phyloP scores from a whole-genome alignment of 2,888 invertebrate species.

The Campoplex capitator region DNA sequence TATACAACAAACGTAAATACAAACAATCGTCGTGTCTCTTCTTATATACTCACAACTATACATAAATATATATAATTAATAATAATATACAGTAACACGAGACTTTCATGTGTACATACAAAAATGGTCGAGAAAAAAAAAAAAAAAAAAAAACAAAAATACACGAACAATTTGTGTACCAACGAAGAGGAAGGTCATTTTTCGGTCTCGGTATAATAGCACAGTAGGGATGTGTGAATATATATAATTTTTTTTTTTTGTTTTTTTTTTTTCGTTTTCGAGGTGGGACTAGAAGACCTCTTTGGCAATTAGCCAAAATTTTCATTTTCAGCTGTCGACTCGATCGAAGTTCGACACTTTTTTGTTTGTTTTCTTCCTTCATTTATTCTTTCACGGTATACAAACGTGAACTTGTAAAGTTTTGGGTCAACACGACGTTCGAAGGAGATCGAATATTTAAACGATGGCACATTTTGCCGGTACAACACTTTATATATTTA shows the following conservation, averaged over 20 bases:
- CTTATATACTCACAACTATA: conserved; percentile 51
- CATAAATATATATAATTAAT: conserved; percentile 52
- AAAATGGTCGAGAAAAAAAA: background rate
- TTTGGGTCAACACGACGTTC: background rate
- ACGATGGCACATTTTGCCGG: conserved; percentile 61
- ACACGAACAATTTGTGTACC: background rate
- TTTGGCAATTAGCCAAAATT: conserved; percentile 81
- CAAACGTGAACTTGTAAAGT: conserved; percentile 31
- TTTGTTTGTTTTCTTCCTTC: conserved; percentile 37
- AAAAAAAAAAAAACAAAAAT: conserved; percentile 6
- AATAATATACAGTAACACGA: conserved; percentile 29
- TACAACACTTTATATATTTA: conserved; percentile 51
- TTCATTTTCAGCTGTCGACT: conserved; percentile 62
- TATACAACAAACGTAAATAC: conserved; percentile 82
- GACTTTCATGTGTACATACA: conserved; percentile 5
- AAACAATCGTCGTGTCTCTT: conserved; percentile 70
- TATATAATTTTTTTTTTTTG: conserved; percentile 72
- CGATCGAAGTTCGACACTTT: conserved; percentile 44
- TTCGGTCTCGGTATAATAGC: conserved; percentile 34
- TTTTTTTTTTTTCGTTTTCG: conserved; percentile 75
- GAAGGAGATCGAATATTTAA: conserved; percentile 47
- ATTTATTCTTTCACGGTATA: conserved; percentile 18
- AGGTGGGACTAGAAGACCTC: conserved; percentile 83
- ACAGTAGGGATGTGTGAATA: conserved; percentile 41
- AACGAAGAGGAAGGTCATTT: conserved; percentile 10